Base-by-base conservation (phyloP, 2,797 vertebrate species). In the Argentina silus region DNA sequence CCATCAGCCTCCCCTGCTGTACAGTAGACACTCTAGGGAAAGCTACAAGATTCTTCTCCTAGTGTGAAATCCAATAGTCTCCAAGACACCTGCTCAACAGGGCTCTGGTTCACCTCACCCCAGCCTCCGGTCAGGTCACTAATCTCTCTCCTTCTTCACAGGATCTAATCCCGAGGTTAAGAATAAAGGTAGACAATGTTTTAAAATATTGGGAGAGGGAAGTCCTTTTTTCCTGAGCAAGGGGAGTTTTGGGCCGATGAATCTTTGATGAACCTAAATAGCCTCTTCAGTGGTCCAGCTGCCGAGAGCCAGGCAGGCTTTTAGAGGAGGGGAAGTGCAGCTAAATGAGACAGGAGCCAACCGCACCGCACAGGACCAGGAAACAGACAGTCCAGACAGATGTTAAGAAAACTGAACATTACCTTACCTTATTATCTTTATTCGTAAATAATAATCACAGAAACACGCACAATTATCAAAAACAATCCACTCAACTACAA, bases 191-290 rank as follows among this genome's bases (percentile, higher is more conserved):
- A 59, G 63, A 72, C 36, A 36, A 36, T 70, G 72, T 80, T 78
- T 80, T 67, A 68, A 83, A 78, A 78, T 70, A 69, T 3, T 9
- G 10, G 63, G 17, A 47, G 36, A 36, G 47, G 43, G 10, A 48
- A 62, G 71, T 14, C 45, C 27, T 1, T 55, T 74, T 81, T 83
- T 71, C 51, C 51, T 15, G 12, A 77, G 70, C 69, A 79, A 44
- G 42, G 71, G 51, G 80, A 79, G 80, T 83, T 91, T 89, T 84
- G 77, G 78, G 86, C 70, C 63, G 68, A 90, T 93, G 77, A 92
- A 93, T 92, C 81, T 93, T 93, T 93, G 85, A 91, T 93, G 91
- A 93, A 80, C 67, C 75, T 77, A 91, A 93, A 93, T 92, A 85
- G 87, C 76, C 81, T 67, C 83, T 78, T 71, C 78, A 83, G 78